phyloP scores from a whole-genome alignment of 2,797 vertebrate genomes.

The Gastrophryne carolinensis region DNA sequence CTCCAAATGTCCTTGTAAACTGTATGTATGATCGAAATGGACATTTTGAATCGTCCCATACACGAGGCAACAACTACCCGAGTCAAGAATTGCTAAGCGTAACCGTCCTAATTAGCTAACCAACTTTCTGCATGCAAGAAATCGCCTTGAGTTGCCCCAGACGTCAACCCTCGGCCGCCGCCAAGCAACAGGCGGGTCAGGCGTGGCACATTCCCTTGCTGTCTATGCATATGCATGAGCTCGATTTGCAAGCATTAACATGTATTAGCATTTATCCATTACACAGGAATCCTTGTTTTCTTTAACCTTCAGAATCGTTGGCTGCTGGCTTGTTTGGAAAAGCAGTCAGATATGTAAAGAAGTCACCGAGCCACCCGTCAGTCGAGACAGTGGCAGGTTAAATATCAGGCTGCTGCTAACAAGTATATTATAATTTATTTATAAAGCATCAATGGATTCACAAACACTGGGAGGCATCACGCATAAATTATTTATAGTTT shows the following conservation, averaged over 20 bases:
- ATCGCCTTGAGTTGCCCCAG: background rate
- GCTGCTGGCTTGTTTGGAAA: background rate
- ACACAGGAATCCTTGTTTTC: constrained; percentile 4
- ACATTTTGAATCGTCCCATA: too few relatives aligned
- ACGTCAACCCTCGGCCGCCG: constrained; percentile 2
- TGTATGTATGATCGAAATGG: too few relatives aligned
- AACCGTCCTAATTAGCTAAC: too few relatives aligned
- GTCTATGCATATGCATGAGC: constrained; percentile 33
- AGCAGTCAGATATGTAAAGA: background rate
- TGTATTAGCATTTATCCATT: constrained; percentile 34
- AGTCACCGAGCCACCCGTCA: background rate
- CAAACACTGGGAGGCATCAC: background rate
- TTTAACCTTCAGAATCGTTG: constrained; percentile 1
- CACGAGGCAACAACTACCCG: too few relatives aligned
- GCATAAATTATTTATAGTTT: too few relatives aligned
- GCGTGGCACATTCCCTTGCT: background rate
- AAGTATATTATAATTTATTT: background rate
- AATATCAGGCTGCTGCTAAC: background rate
- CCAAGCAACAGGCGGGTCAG: constrained; percentile 23
- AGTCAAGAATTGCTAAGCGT: too few relatives aligned
- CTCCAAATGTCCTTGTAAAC: too few relatives aligned
- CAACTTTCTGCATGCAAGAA: background rate
- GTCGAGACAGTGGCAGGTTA: background rate
- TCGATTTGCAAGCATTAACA: constrained; percentile 34
- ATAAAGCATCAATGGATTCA: background rate